Evolutionary conservation across 2,797 vertebrate genomes (phyloP), one percentile per base, ranked within the genome.

Genomic region (Selene dorsalis): DNA sequence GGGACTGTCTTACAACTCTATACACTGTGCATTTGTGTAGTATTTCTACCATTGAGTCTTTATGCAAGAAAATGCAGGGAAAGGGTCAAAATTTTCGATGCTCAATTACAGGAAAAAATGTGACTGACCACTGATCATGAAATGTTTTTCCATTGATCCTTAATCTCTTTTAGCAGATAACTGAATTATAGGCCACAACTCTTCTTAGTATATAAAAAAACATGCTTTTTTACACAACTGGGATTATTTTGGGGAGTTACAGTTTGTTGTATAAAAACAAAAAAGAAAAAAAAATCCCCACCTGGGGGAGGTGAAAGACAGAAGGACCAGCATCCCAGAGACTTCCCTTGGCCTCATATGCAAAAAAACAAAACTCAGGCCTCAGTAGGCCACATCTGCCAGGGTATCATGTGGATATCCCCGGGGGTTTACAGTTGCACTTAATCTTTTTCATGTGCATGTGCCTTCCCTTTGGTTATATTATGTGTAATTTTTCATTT

Each of bases 311-410:
- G 63, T 32, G 6, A 69, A 76, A 76, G 17, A 50, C 41, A 69
- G 73, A 63, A 63, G 66, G 48, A 65, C 77, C 73, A 84, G 38
- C 26, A 80, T 61, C 26, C 39, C 20, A 30, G 41, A 68, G 30
- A 75, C 53, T 20, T 73, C 52, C 30, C 24, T 59, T 79, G 60
- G 53, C 69, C 10, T 38, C 22, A 73, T 18, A 59, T 41, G 56
- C 47, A n/a, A 66, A 58, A n/a, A 76, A 56, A 47, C 3, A 18
- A 28, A 56, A 66, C 18, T 16, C 41, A 66, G 32, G 59, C 69
- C 74, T 78, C 70, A 43, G 55, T 9, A 38, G 63, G 35, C 55
- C 22, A 69, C 55, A 75, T 75, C 47, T 60, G 60, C 56, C 41
- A 61, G 2, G 32, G 43, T 45, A 60, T 39, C 67, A 59, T 47